phyloP scores from a whole-genome alignment of 1,140 invertebrate genomes.

The Eurosta solidaginis region DNA sequence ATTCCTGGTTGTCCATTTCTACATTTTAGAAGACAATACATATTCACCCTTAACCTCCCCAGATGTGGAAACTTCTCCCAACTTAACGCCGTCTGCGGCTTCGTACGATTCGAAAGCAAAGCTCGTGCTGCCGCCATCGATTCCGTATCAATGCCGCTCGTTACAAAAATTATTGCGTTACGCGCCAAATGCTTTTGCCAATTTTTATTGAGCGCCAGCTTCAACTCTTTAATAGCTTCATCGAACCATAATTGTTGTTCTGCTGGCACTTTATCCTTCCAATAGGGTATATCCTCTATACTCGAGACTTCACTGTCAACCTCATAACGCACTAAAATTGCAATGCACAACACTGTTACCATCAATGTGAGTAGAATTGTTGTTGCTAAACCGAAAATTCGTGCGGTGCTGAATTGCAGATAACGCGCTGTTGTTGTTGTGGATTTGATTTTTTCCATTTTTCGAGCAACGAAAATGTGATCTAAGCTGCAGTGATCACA shows the following conservation, averaged over 20 bases:
- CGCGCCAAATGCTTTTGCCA: not conserved
- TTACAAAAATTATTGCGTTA: constrained; percentile 40
- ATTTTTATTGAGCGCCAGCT: constrained; percentile 33
- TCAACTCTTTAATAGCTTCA: constrained; percentile 47
- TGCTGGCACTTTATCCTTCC: constrained; percentile 43
- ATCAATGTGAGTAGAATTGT: constrained; percentile 41
- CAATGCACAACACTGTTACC: constrained; percentile 42
- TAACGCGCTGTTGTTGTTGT: not conserved
- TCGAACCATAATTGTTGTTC: constrained; percentile 48
- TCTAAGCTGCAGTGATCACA: not conserved
- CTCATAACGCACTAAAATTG: constrained; percentile 48
- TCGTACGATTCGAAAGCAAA: not conserved
- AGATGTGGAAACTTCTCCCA: constrained; percentile 42
- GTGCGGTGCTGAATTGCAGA: constrained; percentile 39
- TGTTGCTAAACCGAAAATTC: constrained; percentile 47
- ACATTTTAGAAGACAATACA: too few species aligned
- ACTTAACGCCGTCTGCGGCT: not conserved
- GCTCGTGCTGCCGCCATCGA: constrained; percentile 38
- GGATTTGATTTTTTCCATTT: not conserved
- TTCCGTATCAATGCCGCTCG: constrained; percentile 39
- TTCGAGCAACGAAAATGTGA: not conserved
- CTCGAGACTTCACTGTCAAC: constrained; percentile 48
- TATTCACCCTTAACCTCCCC: constrained; percentile 21
- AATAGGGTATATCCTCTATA: constrained; percentile 46
- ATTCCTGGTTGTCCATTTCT: constrained; percentile 34